Evolutionary conservation across 2,113 vertebrate species (phyloP), one percentile per base, ranked within the genome.

Genomic region (Tichodroma muraria): DNA sequence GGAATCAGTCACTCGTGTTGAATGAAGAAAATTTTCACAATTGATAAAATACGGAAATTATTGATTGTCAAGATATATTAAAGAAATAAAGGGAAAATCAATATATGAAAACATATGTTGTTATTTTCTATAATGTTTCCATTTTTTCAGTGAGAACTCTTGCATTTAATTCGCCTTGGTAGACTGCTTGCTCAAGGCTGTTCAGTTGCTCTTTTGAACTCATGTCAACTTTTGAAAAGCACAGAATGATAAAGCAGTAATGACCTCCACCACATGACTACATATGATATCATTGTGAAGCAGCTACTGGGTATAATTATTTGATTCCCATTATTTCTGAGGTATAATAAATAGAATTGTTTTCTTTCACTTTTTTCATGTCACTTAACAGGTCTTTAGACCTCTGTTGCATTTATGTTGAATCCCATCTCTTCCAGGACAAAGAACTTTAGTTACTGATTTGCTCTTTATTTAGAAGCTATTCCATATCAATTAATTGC

Each of bases 271-370:
- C 45, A 52, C 21, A 6, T 65, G 38, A 56, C 35, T 52, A 8
- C 15, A 4, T n/a, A 35, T 0, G 0, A 3, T 71, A 44, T 2
- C 0, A 0, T 27, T 72, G 31, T 88, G 88, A 85, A 66, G 75
- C 25, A 60, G 56, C 49, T 80, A 17, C 27, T 72, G 25, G 35
- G 9, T 72, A 18, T 18, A 37, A 6, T 80, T 75, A 30, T 56
- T 84, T 76, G 30, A 57, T 88, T 87, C 20, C 28, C 6, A 8
- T 81, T 78, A 50, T 15, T 84, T 78, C 49, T 66, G 27, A 42
- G 38, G 11, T 44, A 24, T 47, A 70, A 69, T 47, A 76, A 75
- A 15, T 5, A 35, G 56, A 60, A 10, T 77, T 76, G 24, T 64
- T 89, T 73, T 33, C 40, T 82, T 22, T 72, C 27, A 20, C 63